Conservation (phyloP, 2,888 invertebrate species). For the Rhimphoctona megacephalus region DNA sequence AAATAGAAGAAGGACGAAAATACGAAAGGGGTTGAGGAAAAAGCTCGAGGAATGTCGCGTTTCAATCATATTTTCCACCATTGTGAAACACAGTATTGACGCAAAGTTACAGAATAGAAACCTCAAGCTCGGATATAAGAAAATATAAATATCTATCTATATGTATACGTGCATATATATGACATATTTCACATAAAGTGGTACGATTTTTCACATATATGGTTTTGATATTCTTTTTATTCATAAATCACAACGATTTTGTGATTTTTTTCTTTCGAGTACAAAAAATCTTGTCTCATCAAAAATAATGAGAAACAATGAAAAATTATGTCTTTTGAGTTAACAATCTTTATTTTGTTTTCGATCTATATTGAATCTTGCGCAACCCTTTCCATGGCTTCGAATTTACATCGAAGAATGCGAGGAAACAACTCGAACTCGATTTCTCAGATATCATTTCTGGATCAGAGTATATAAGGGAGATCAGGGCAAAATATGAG, state of each 20-base stretch:
- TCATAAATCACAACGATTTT: background rate
- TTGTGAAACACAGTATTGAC: conserved; percentile 72
- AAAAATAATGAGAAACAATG: background rate
- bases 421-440: too few species aligned
- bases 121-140: conserved; percentile 35
- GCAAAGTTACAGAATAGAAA: conserved; percentile 66
- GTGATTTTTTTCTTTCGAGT: background rate
- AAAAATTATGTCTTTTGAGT: background rate
- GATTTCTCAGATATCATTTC: too few species aligned
- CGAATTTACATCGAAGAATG: too few species aligned
- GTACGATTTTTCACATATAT: background rate
- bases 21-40: conserved; percentile 47
- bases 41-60: conserved; percentile 73
- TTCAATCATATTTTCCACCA: conserved; percentile 75
- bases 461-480: background rate
- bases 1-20: conserved; percentile 71
- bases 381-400: too few species aligned
- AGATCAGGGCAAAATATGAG: background rate
- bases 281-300: background rate
- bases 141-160: background rate
- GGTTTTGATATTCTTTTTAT: background rate
- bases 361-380: too few species aligned
- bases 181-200: background rate
- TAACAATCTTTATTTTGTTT: background rate
- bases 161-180: background rate